phyloP scores from a whole-genome alignment of 2,113 vertebrate genomes.

The Epinephelus fuscoguttatus region DNA sequence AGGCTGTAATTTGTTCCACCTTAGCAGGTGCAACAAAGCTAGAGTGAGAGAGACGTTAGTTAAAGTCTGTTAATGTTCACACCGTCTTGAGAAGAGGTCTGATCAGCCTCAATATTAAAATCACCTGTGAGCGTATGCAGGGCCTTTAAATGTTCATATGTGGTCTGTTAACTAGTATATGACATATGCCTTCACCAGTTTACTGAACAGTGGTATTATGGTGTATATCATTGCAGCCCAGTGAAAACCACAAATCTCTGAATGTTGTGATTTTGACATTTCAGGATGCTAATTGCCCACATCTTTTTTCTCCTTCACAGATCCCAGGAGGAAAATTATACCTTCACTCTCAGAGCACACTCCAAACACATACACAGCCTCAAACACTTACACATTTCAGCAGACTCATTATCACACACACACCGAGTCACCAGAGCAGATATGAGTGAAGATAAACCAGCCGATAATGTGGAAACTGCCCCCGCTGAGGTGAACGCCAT shows the following conservation, averaged over 20 bases:
- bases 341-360: background rate
- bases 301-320: conserved; percentile 44
- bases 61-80: background rate
- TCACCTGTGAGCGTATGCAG: background rate
- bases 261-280: background rate
- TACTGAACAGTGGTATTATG: background rate
- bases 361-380: background rate
- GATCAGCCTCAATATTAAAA: background rate
- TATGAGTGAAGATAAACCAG: conserved; percentile 77
- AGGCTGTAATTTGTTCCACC: background rate
- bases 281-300: conserved; percentile 1
- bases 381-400: conserved; percentile 6
- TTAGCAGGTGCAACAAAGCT: background rate
- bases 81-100: background rate
- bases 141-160: background rate
- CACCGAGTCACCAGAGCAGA: conserved; percentile 38
- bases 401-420: conserved; percentile 9
- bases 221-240: background rate
- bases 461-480: conserved; percentile 67
- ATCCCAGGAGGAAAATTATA: conserved; percentile 37
- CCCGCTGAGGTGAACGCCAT: conserved; percentile 79
- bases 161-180: background rate
- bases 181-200: background rate
- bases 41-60: background rate
- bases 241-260: background rate